These are phyloP conservation scores for Haplochromis burtoni DNA, from an alignment of 2,113 vertebrate species.

Conservation along the genomic window DNA sequence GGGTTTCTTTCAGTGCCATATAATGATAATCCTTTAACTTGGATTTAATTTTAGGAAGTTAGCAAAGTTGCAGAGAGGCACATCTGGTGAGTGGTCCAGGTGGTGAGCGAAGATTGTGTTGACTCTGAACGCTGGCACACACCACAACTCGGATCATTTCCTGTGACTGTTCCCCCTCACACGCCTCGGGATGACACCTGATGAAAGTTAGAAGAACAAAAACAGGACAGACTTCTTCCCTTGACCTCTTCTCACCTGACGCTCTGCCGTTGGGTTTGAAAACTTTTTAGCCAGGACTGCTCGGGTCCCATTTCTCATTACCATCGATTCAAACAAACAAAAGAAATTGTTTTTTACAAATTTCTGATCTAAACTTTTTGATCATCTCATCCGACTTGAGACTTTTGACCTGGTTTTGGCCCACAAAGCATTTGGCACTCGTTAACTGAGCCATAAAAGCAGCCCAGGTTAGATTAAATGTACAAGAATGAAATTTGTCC, in stretches of 20 bases:
- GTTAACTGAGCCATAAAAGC: neutral
- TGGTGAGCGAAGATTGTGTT: neutral
- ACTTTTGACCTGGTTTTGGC: neutral
- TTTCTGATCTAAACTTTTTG: neutral
- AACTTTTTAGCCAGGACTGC: neutral
- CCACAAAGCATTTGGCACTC: neutral
- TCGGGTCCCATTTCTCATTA: neutral
- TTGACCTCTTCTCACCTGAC: neutral
- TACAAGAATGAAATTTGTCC: fast-evolving
- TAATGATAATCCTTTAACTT: neutral
- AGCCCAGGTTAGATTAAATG: neutral
- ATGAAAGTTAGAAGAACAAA: neutral
- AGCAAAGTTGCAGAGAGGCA: neutral
- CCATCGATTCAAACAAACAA: neutral
- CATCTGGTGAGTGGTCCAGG: neutral
- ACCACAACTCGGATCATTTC: neutral
- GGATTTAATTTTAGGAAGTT: neutral
- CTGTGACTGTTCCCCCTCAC: neutral
- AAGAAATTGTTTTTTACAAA: fast-evolving
- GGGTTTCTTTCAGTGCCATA: neutral
- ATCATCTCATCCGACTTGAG: neutral
- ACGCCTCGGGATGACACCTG: neutral
- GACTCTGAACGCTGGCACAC: neutral
- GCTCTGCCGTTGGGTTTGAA: neutral
- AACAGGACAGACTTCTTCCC: neutral